These are phyloP conservation scores for Pherbina coryleti DNA, from an alignment of 2,888 invertebrate species.

Conservation along the genomic window DNA sequence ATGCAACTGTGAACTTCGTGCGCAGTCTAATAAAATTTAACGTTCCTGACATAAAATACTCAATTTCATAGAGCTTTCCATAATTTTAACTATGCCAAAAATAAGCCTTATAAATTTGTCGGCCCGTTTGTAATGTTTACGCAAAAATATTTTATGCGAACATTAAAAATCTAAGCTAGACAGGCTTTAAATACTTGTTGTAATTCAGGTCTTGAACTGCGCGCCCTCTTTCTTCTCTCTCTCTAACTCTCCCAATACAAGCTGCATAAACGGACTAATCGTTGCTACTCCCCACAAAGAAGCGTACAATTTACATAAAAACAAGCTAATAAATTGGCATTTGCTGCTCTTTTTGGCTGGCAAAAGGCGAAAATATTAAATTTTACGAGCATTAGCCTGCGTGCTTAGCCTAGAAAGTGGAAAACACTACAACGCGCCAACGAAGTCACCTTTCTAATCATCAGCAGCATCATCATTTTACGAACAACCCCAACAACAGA, in stretches of 20 bases:
- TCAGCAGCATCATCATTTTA: neutral
- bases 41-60: too few species aligned
- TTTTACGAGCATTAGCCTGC: conserved; percentile 47
- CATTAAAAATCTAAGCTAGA: too few species aligned
- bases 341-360: neutral
- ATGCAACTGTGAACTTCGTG: too few species aligned
- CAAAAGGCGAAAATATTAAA: conserved; percentile 45
- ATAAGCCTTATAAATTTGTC: too few species aligned
- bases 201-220: neutral
- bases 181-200: neutral
- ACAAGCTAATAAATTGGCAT: conserved; percentile 31
- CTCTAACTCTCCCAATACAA: neutral
- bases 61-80: too few species aligned
- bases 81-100: too few species aligned
- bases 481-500: neutral
- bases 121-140: too few species aligned
- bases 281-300: too few species aligned
- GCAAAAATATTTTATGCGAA: too few species aligned
- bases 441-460: neutral
- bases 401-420: conserved; percentile 44
- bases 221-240: neutral
- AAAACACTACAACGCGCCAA: neutral
- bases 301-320: conserved; percentile 11
- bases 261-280: neutral
- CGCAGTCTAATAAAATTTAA: too few species aligned